These are phyloP conservation scores for Rhabditophanes sp. DNA, from an alignment of 2,888 invertebrate species.

Conservation along the genomic window DNA sequence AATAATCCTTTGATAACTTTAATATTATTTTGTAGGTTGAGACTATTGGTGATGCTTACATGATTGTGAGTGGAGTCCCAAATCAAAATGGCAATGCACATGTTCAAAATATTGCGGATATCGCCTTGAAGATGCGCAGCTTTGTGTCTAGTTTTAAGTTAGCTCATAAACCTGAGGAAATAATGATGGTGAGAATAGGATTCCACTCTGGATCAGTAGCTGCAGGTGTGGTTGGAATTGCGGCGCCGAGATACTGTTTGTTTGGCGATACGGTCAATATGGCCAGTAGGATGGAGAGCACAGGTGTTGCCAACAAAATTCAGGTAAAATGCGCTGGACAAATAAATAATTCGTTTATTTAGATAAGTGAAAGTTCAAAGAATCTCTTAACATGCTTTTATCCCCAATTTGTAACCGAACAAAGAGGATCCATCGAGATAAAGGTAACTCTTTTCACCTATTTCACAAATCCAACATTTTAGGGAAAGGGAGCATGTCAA, in stretches of 20 bases:
- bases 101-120: constrained; percentile 38
- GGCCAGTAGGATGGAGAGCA: constrained; percentile 40
- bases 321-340: constrained; percentile 11
- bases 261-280: constrained; percentile 40
- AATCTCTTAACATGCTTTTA: constrained; percentile 39
- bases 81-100: constrained; percentile 40
- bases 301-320: constrained; percentile 36
- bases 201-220: constrained; percentile 41
- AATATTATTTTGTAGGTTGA: neutral
- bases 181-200: constrained; percentile 41
- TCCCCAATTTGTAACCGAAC: constrained; percentile 26
- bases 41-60: constrained; percentile 39
- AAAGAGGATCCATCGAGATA: constrained; percentile 39
- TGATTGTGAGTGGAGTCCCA: constrained; percentile 43
- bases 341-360: no score
- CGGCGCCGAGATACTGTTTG: constrained; percentile 36
- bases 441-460: constrained; percentile 16
- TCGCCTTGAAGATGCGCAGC: constrained; percentile 41
- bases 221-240: constrained; percentile 41
- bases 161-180: constrained; percentile 36
- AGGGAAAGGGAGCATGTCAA: constrained; percentile 40
- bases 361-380: constrained; percentile 36
- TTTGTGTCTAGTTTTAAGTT: constrained; percentile 35
- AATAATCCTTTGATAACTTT: constrained; percentile 8
- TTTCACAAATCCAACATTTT: constrained; percentile 1